Conservation (phyloP, 1,140 invertebrate species). For the Amphibalanus amphitrite region DNA sequence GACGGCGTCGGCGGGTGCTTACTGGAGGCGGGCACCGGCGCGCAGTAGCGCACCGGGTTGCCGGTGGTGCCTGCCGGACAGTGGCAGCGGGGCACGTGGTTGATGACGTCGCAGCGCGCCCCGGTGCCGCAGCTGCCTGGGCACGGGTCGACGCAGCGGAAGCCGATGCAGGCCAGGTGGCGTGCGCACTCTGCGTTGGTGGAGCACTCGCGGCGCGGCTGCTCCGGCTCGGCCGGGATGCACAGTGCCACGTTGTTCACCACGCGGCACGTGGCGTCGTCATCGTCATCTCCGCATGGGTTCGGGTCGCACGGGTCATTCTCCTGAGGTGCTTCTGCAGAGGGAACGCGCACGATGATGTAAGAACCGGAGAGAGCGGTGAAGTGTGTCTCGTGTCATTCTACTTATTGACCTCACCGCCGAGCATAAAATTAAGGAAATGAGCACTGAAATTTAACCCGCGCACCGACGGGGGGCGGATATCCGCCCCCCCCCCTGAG, state of each 20-base stretch:
- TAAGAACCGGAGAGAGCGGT: too few relatives aligned
- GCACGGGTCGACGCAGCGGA: constrained; percentile 61
- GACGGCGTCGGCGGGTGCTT: constrained; percentile 28
- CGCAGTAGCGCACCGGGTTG: constrained; percentile 19
- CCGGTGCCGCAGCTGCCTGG: constrained; percentile 23
- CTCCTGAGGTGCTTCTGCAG: too few relatives aligned
- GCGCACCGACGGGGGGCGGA: too few relatives aligned
- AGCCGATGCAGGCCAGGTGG: constrained; percentile 54
- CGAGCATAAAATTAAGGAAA: too few relatives aligned
- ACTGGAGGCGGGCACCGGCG: constrained; percentile 20
- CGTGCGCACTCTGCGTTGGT: constrained; percentile 51
- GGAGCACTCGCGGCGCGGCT: constrained; percentile 41
- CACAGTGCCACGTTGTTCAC: not conserved
- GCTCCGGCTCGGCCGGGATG: not conserved
- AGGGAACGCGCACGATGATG: too few relatives aligned
- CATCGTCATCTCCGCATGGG: constrained; percentile 16
- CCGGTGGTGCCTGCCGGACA: constrained; percentile 20
- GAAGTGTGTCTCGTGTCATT: too few relatives aligned
- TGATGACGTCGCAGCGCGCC: constrained; percentile 18
- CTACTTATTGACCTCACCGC: too few relatives aligned
- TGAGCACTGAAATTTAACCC: too few relatives aligned
- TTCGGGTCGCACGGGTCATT: constrained; percentile 16
- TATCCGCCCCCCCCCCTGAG: too few relatives aligned
- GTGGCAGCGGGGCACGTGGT: constrained; percentile 18
- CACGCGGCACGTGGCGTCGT: constrained; percentile 15